phyloP scores from a whole-genome alignment of 1,140 invertebrate species.

The Achatina immaculata region DNA sequence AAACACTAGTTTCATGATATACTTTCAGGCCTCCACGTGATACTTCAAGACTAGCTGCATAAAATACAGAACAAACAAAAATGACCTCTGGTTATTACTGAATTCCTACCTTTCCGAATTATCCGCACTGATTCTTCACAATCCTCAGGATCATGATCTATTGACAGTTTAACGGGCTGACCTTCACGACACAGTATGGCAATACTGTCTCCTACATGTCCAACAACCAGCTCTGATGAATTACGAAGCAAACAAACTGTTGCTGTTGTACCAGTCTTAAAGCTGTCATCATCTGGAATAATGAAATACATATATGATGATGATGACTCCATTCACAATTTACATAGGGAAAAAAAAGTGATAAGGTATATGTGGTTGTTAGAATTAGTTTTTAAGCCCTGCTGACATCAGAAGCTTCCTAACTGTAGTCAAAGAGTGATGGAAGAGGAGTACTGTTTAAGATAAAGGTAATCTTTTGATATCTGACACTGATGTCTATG shows the following conservation, averaged over 20 bases:
- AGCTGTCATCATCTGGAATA: conserved; percentile 43
- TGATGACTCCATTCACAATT: background rate
- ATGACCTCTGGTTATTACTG: too few species aligned
- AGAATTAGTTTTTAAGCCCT: too few species aligned
- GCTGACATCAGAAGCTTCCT: too few species aligned
- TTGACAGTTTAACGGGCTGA: conserved; percentile 71
- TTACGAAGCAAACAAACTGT: conserved; percentile 74
- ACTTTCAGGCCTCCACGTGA: too few species aligned
- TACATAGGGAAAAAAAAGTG: conserved; percentile 6
- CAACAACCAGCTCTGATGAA: conserved; percentile 72
- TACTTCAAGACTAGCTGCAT: too few species aligned
- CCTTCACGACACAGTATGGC: conserved; percentile 74
- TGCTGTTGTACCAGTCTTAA: conserved; percentile 73
- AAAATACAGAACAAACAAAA: too few species aligned
- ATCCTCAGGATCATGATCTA: conserved; percentile 73
- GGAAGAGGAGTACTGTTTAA: too few species aligned
- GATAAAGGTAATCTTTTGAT: too few species aligned
- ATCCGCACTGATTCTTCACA: conserved; percentile 56
- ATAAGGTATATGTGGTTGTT: too few species aligned
- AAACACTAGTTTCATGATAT: too few species aligned
- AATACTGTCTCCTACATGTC: conserved; percentile 75
- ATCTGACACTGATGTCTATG: too few species aligned
- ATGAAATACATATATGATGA: background rate
- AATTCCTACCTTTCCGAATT: conserved; percentile 50
- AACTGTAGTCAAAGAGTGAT: too few species aligned